Evolutionary conservation across 2,797 vertebrate genomes (phyloP).

Genomic region (Xenentodon cancila): DNA sequence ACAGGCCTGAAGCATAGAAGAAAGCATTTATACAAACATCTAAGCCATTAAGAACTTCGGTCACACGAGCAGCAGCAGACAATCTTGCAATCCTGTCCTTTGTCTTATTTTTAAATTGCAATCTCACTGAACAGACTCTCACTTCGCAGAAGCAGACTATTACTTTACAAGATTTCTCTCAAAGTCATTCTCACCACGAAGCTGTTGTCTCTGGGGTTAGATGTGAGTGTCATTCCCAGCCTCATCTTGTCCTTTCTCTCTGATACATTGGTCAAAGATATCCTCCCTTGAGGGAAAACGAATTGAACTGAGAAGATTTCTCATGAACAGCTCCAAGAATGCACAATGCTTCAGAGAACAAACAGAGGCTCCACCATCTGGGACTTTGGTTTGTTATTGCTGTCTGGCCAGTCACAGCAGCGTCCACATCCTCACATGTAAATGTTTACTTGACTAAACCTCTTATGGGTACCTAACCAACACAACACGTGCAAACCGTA

Average conservation of each 20-base stretch:
- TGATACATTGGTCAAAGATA: constrained; percentile 96
- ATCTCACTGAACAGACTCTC: constrained; percentile 34
- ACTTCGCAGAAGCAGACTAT: constrained; percentile 1
- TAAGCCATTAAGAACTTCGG: too few relatives aligned
- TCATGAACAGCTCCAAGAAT: constrained; percentile 24
- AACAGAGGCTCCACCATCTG: constrained; percentile 58
- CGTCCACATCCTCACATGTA: constrained; percentile 52
- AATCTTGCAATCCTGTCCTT: constrained; percentile 27
- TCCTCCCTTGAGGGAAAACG: constrained; percentile 88
- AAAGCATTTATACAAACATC: constrained; percentile 33
- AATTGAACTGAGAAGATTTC: constrained; percentile 49
- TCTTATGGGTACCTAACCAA: constrained; percentile 44
- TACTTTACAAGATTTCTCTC: not conserved
- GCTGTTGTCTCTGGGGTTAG: constrained; percentile 95
- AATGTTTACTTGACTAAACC: constrained; percentile 48
- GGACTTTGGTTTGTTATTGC: constrained; percentile 60
- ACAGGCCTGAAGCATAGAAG: constrained; percentile 86
- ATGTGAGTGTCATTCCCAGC: constrained; percentile 93
- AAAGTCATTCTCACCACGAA: constrained; percentile 89
- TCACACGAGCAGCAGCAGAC: constrained; percentile 30
- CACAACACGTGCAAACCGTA: constrained; percentile 49
- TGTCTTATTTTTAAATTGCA: constrained; percentile 23
- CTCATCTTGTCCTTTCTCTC: constrained; percentile 99
- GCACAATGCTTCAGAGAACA: constrained; percentile 30
- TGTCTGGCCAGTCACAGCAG: constrained; percentile 52